These are phyloP conservation scores for Pseudorasbora parva DNA, from an alignment of 2,113 vertebrate genomes.

Conservation along the genomic window DNA sequence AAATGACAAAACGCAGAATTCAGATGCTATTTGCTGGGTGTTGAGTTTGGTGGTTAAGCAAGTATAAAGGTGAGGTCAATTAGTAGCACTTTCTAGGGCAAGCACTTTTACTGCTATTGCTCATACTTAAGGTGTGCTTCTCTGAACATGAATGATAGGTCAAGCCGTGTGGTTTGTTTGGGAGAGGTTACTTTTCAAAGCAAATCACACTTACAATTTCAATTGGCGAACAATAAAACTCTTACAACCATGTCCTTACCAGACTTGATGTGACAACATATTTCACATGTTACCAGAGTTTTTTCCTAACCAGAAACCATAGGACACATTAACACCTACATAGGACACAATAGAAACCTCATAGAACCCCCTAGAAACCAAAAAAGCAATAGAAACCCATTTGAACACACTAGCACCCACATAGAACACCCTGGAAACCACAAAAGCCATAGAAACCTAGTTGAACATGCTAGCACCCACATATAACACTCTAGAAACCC, in stretches of 20 bases:
- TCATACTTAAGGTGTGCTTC: not conserved
- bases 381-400: not conserved
- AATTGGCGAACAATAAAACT: too few species aligned
- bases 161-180: not conserved
- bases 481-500: not conserved
- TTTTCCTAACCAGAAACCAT: too few species aligned
- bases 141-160: not conserved
- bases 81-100: not conserved
- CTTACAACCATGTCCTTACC: too few species aligned
- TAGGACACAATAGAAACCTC: not conserved
- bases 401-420: not conserved
- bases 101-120: not conserved
- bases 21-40: slow-evolving; percentile 37
- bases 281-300: too few species aligned
- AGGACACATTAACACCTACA: too few species aligned
- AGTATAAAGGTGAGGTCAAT: slow-evolving; percentile 33
- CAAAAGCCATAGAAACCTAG: not conserved
- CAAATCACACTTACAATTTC: not conserved
- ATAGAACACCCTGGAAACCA: not conserved
- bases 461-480: not conserved
- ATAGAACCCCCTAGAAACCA: not conserved
- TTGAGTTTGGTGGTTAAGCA: slow-evolving; percentile 29
- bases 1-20: slow-evolving; percentile 37
- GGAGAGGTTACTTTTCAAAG: not conserved
- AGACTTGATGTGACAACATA: too few species aligned